A percentile compares a stretch with the other conserved stretches of the same genome.
Conservation (phyloP, 2,797 vertebrate genomes). For the Pyrrhura leucotis region DNA sequence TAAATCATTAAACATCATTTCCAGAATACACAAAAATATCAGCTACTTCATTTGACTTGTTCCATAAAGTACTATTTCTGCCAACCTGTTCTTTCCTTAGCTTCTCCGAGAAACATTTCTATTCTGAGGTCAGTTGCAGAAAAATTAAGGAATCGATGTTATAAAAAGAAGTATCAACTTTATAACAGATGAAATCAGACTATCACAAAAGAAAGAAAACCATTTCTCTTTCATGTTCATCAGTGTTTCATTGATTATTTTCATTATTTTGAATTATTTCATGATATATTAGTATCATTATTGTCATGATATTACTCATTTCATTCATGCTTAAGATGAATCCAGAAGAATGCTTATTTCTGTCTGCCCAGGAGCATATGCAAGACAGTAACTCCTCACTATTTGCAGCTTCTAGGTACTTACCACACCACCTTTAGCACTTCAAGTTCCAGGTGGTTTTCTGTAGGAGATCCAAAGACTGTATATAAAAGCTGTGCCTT, state of each 20-base stretch:
- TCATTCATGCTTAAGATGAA: not conserved
- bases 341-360: not conserved
- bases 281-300: not conserved
- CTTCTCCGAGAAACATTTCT: not conserved
- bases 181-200: not conserved
- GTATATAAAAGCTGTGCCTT: not conserved
- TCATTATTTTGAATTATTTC: not conserved
- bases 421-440: not conserved
- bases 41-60: not conserved
- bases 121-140: not conserved
- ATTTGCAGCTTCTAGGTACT: not conserved
- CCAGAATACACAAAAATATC: constrained; percentile 2
- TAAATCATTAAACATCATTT: not conserved
- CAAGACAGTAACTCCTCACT: not conserved
- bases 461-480: not conserved
- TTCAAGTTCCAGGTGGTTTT: not conserved
- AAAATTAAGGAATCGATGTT: not conserved
- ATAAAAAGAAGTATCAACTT: not conserved
- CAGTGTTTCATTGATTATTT: not conserved
- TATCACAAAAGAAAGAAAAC: not conserved
- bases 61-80: not conserved
- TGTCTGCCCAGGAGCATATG: not conserved
- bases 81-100: not conserved
- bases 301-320: not conserved
- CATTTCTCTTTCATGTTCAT: not conserved